Evolutionary conservation across 2,113 vertebrate species (phyloP).

Genomic region (Austrofundulus limnaeus): DNA sequence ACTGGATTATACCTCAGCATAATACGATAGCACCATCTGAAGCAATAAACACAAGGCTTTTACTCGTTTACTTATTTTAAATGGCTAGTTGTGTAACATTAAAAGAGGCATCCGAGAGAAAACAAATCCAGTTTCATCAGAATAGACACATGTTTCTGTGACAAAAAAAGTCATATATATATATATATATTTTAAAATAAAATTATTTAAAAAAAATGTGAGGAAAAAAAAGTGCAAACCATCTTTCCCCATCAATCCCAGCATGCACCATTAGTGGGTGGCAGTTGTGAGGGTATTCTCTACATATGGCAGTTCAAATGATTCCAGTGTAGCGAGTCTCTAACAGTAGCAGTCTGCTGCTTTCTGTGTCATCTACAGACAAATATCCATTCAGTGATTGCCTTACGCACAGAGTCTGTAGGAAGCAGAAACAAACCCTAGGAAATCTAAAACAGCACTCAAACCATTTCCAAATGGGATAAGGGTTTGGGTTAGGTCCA

Average conservation of each 20-base stretch:
- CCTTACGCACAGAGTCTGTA: conserved; percentile 73
- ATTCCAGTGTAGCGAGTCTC: conserved; percentile 63
- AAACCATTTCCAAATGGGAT: conserved; percentile 41
- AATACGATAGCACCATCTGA: conserved; percentile 69
- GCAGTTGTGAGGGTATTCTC: conserved; percentile 66
- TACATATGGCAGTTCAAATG: conserved; percentile 62
- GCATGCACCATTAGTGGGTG: conserved; percentile 66
- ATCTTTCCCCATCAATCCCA: conserved; percentile 62
- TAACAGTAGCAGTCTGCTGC: conserved; percentile 50
- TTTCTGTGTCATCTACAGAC: conserved; percentile 58
- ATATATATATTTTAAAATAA: conserved; percentile 8
- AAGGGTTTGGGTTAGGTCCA: conserved; percentile 55
- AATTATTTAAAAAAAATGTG: conserved; percentile 7
- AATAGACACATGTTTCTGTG: conserved; percentile 31
- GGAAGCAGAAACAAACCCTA: conserved; percentile 56
- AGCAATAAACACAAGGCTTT: conserved; percentile 54
- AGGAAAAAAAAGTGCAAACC: conserved; percentile 66
- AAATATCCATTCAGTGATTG: conserved; percentile 75
- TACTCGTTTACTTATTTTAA: conserved; percentile 44
- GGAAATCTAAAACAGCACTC: conserved; percentile 57
- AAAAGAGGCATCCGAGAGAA: conserved; percentile 41
- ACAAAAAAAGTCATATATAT: conserved; percentile 40
- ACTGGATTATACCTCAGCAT: conserved; percentile 59
- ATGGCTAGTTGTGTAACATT: conserved; percentile 37
- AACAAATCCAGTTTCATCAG: conserved; percentile 51